Evolutionary conservation across 2,888 invertebrate species (phyloP).

Genomic region (Philopedon plagiatum): DNA sequence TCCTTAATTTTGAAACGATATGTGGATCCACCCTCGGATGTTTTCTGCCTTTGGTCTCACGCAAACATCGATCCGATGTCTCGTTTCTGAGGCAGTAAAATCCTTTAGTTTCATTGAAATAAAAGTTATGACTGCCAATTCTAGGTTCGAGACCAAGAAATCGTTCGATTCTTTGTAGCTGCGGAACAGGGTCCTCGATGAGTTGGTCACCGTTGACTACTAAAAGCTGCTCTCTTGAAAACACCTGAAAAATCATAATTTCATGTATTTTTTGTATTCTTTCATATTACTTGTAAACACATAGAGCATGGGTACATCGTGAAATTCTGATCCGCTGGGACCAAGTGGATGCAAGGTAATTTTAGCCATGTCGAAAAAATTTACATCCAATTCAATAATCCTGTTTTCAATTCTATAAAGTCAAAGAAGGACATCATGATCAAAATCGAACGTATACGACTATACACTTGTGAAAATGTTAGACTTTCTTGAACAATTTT

Average conservation of each 20-base stretch:
- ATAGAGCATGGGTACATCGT: too few species aligned
- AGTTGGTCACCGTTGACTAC: slow-evolving; percentile 95
- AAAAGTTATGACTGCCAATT: slow-evolving; percentile 89
- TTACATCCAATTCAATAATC: too few species aligned
- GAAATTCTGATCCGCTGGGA: too few species aligned
- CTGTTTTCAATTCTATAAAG: too few species aligned
- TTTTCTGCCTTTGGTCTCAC: slow-evolving; percentile 85
- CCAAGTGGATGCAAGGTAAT: too few species aligned
- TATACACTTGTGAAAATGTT: too few species aligned
- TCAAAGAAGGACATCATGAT: too few species aligned
- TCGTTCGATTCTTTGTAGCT: slow-evolving; percentile 87
- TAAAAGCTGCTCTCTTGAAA: slow-evolving; percentile 91
- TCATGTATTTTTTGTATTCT: too few species aligned
- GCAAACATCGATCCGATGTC: slow-evolving; percentile 86
- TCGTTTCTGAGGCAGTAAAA: slow-evolving; percentile 94
- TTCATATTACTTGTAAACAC: too few species aligned
- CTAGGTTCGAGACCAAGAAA: slow-evolving; percentile 83
- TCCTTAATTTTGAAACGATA: slow-evolving; percentile 84
- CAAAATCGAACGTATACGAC: too few species aligned
- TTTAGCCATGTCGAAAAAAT: too few species aligned
- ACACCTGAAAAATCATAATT: slow-evolving; percentile 70
- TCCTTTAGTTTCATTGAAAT: slow-evolving; percentile 97
- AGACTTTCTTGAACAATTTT: too few species aligned
- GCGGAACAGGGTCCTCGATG: slow-evolving; percentile 91
- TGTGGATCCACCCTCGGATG: slow-evolving; percentile 89